Percentiles rank a stretch among this genome's conserved stretches.
Conservation (phyloP, 2,888 invertebrate species). For the Coelopa pilipes region DNA sequence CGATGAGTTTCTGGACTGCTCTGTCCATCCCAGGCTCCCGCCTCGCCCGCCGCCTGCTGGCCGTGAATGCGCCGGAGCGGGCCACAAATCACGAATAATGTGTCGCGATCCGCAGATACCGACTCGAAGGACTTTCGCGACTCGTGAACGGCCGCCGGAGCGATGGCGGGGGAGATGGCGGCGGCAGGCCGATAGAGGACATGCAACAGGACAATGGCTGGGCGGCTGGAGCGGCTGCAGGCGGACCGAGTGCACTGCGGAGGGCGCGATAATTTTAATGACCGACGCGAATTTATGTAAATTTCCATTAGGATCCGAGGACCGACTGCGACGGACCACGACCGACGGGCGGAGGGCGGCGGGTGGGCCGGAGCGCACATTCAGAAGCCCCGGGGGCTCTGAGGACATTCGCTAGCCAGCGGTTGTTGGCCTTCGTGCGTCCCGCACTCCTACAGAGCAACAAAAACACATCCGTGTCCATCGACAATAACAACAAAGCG, state of each 20-base stretch:
- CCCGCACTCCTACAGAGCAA: background rate
- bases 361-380: background rate
- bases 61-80: no score
- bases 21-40: no score
- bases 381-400: background rate
- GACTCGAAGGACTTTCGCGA: no score
- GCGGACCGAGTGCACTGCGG: no score
- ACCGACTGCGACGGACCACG: background rate
- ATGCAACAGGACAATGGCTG: constrained; percentile 28
- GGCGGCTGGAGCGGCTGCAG: no score
- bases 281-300: constrained; percentile 30
- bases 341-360: background rate
- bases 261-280: constrained; percentile 30
- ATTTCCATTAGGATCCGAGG: constrained; percentile 15
- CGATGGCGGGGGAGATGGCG: no score
- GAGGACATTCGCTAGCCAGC: constrained; percentile 13
- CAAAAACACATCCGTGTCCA: background rate
- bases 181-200: constrained; percentile 22
- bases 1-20: no score
- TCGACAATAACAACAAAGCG: background rate
- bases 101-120: no score
- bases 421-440: background rate
- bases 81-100: no score
- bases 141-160: no score
- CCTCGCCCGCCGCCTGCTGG: no score